These are phyloP conservation scores for Lepidochrysops patricia DNA, from an alignment of 2,888 invertebrate species.

Conservation along the genomic window DNA sequence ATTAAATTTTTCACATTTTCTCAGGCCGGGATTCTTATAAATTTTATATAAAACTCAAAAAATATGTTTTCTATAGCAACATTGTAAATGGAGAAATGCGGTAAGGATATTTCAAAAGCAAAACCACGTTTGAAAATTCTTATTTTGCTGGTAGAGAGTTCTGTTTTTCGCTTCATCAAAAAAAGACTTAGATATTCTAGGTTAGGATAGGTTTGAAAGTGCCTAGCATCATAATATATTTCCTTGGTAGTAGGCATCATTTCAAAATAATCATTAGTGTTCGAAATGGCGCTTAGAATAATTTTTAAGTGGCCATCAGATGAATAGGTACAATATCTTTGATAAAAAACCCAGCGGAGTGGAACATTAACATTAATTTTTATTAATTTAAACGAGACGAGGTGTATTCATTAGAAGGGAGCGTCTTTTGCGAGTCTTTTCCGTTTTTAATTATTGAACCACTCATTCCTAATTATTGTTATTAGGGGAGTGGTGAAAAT, in stretches of 20 bases:
- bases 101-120: too few relatives aligned
- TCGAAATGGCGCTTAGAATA: background rate
- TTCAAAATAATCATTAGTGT: background rate
- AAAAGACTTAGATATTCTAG: too few relatives aligned
- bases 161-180: too few relatives aligned
- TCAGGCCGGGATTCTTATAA: background rate
- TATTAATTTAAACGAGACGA: slow-evolving; percentile 60
- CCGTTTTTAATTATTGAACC: slow-evolving; percentile 77
- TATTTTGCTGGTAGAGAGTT: too few relatives aligned
- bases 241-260: background rate
- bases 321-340: slow-evolving; percentile 13
- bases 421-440: slow-evolving; percentile 66
- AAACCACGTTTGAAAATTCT: too few relatives aligned
- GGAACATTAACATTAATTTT: slow-evolving; percentile 44
- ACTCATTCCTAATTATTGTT: slow-evolving; percentile 77
- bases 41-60: too few relatives aligned
- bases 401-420: slow-evolving; percentile 40
- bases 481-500: slow-evolving; percentile 75
- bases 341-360: slow-evolving; percentile 23
- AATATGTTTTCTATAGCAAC: too few relatives aligned
- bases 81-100: too few relatives aligned
- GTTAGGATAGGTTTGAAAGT: background rate
- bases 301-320: background rate
- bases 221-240: background rate
- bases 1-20: background rate